Evolutionary conservation across 2,888 invertebrate species (phyloP).

Genomic region (Eristalis intricaria): DNA sequence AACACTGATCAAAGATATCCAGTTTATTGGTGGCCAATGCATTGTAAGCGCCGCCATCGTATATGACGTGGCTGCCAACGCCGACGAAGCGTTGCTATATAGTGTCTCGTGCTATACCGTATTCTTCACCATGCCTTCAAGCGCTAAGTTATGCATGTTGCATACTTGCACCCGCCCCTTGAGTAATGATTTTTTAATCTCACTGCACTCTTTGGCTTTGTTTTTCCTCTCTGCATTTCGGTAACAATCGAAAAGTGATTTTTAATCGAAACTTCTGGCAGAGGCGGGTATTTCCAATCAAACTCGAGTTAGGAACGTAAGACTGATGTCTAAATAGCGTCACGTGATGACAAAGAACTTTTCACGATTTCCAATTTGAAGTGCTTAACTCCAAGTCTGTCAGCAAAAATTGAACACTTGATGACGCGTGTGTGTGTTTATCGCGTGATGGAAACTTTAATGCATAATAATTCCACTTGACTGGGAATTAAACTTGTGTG

Average conservation of each 20-base stretch:
- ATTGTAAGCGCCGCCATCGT: conserved; percentile 10
- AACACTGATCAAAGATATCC: conserved; percentile 49
- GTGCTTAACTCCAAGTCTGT: conserved; percentile 37
- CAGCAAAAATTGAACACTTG: conserved; percentile 16
- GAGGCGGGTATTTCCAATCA: conserved; percentile 29
- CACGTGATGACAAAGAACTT: conserved; percentile 23
- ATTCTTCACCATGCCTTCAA: conserved; percentile 29
- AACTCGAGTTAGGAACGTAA: conserved; percentile 56
- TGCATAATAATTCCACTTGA: not conserved
- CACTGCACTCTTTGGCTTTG: conserved; percentile 33
- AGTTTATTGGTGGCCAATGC: conserved; percentile 41
- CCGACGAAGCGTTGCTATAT: conserved; percentile 9
- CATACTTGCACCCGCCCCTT: conserved; percentile 37
- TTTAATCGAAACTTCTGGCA: not conserved
- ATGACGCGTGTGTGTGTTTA: conserved; percentile 22
- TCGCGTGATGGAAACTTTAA: not conserved
- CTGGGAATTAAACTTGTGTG: not conserved
- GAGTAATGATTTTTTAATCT: conserved; percentile 66
- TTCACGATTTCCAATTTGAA: conserved; percentile 40
- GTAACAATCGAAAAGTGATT: conserved; percentile 42
- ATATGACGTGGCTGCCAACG: conserved; percentile 29
- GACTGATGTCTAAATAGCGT: not conserved
- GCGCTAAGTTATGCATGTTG: conserved; percentile 60
- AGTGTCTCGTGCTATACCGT: not conserved
- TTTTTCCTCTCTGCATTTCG: conserved; percentile 6